Base-by-base conservation (phyloP, 1,140 invertebrate species). In the Drosophila asahinai region DNA sequence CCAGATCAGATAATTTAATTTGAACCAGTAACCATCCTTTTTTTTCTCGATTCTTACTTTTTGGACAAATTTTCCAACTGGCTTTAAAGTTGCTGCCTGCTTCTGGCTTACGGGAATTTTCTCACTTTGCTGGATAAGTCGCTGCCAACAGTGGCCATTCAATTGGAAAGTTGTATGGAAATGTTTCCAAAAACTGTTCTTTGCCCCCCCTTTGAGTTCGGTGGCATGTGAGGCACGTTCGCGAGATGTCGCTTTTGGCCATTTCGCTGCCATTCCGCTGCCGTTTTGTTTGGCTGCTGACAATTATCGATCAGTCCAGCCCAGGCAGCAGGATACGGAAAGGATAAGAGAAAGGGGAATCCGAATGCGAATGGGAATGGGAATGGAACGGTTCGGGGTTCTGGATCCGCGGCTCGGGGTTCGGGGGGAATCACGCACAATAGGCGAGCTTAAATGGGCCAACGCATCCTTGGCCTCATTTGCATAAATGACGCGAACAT, bases 391-490 rank as follows among this genome's bases (percentile, higher is more conserved):
- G 6, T 8, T 8, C 6, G 52, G 12, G 30, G 51, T 0, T 14
- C 11, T 12, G 52, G 17, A 12, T 0, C 5, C 6, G 30, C n/a
- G 17, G 14, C 14, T 19, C 30, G 30, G 17, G 52, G n/a, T 17
- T 43, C 11, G 7, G n/a, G n/a, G 70, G 51, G 12, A 81, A 57
- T 55, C 75, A 81, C 75, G 86, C 86, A 90, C 86, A 90, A 90
- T 81, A 68, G 66, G 33, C 54, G 47, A 78, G 77, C 76, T 86
- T 86, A 86, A 86, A 86, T 86, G 83, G 83, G 59, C 27, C 74
- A 83, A 61, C 59, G 86, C 86, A 86, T 90, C 82, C 71, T 86
- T 90, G 86, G 81, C 68, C 82, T 90, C 86, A 90, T 90, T 90
- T 90, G 79, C 86, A 90, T 90, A 90, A 90, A 90, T 86, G 86